phyloP scores from a whole-genome alignment of 2,888 invertebrate species.

The Chirona hameri region DNA sequence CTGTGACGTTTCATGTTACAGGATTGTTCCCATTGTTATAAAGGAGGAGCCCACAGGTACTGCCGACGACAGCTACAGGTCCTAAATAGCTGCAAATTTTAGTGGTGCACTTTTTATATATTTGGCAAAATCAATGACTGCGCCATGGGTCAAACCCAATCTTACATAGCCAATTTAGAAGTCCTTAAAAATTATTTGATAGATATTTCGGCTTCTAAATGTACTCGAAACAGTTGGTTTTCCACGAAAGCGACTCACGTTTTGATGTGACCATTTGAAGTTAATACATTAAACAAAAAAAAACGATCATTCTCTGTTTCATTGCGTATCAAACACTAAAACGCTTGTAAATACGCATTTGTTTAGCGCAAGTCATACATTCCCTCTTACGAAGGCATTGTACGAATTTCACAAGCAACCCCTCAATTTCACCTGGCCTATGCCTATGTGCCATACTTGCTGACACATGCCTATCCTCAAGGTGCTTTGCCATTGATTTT shows the following conservation, averaged over 20 bases:
- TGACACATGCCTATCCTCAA: neutral
- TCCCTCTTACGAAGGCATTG: neutral
- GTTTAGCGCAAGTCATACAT: neutral
- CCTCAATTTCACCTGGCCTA: neutral
- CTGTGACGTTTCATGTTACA: neutral
- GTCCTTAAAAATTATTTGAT: too few relatives aligned
- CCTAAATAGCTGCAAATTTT: neutral
- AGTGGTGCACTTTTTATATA: neutral
- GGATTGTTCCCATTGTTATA: conserved; percentile 31
- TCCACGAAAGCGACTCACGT: too few relatives aligned
- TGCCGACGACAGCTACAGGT: neutral
- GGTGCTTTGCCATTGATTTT: conserved; percentile 23
- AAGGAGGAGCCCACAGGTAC: conserved; percentile 30
- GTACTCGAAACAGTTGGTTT: too few relatives aligned
- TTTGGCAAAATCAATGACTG: conserved; percentile 6
- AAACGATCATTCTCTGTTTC: too few relatives aligned
- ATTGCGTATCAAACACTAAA: too few relatives aligned
- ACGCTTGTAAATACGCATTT: neutral
- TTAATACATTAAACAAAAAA: too few relatives aligned
- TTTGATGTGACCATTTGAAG: too few relatives aligned
- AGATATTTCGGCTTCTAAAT: too few relatives aligned
- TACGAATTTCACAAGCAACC: neutral
- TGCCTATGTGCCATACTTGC: neutral
- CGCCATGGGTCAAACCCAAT: neutral
- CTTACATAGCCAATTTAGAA: too few relatives aligned